phyloP scores from a whole-genome alignment of 2,888 invertebrate species.

The Philaethria dido region DNA sequence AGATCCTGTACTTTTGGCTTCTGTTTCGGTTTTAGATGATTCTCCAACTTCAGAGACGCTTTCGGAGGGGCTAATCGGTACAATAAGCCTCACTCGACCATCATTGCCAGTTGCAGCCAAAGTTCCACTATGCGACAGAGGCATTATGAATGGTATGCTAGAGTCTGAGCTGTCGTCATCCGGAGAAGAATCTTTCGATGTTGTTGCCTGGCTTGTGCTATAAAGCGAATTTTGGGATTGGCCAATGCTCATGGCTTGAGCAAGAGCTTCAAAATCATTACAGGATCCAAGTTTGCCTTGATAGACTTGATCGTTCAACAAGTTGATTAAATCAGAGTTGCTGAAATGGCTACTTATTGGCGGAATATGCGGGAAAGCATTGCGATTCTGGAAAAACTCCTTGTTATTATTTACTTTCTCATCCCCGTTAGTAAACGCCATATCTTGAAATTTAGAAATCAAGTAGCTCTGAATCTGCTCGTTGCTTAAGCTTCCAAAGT shows the following conservation, averaged over 20 bases:
- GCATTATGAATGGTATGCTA: constrained; percentile 86
- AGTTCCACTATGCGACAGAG: constrained; percentile 86
- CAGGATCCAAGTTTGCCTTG: constrained; percentile 56
- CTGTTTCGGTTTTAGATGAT: constrained; percentile 48
- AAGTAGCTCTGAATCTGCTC: constrained; percentile 74
- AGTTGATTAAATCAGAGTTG: constrained; percentile 62
- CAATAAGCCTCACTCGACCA: constrained; percentile 85
- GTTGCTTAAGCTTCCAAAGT: constrained; percentile 67
- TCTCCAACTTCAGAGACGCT: constrained; percentile 64
- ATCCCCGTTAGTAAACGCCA: constrained; percentile 59
- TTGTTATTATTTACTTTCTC: constrained; percentile 60
- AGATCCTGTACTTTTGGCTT: constrained; percentile 66
- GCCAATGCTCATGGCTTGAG: constrained; percentile 69
- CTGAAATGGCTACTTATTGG: constrained; percentile 67
- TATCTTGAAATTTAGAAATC: constrained; percentile 69
- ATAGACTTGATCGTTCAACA: constrained; percentile 58
- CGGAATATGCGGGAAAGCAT: constrained; percentile 74
- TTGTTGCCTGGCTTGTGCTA: constrained; percentile 71
- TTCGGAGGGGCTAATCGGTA: constrained; percentile 83
- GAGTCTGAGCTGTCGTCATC: constrained; percentile 72
- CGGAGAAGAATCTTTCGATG: constrained; percentile 75
- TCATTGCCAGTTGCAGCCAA: constrained; percentile 85
- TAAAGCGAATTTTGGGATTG: constrained; percentile 68
- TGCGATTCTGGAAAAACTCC: constrained; percentile 71
- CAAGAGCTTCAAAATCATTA: constrained; percentile 55